A percentile compares a stretch with the other conserved stretches of the same genome.
phyloP scores from a whole-genome alignment of 2,113 vertebrate species.

The Platichthys stellatus region DNA sequence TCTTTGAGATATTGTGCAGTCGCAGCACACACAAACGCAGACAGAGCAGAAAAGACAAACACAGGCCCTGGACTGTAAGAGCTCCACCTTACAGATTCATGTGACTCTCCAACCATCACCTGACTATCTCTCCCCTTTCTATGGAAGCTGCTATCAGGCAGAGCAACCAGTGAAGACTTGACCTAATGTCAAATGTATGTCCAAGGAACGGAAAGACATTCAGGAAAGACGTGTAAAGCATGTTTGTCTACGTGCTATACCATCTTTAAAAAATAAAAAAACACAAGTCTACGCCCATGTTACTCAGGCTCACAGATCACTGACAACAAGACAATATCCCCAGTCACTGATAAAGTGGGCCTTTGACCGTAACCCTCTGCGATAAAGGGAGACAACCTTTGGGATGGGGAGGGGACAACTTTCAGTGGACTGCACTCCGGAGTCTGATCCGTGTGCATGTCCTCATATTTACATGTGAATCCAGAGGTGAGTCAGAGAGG shows the following conservation, averaged over 20 bases:
- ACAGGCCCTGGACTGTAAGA: conserved; percentile 63
- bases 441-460: conserved; percentile 42
- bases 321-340: conserved; percentile 43
- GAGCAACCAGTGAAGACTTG: conserved; percentile 41
- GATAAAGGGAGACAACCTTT: conserved; percentile 68
- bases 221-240: conserved; percentile 8
- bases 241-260: conserved; percentile 27
- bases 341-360: conserved; percentile 49
- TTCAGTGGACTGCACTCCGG: conserved; percentile 6
- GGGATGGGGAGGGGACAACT: conserved; percentile 47
- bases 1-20: conserved; percentile 27
- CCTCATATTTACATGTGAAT: conserved; percentile 67
- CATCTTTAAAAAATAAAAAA: not conserved
- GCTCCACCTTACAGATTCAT: conserved; percentile 77
- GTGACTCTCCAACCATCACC: conserved; percentile 75
- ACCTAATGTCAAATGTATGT: conserved; percentile 59
- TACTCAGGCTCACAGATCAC: conserved; percentile 9
- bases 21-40: conserved; percentile 29
- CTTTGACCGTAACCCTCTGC: conserved; percentile 48
- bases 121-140: conserved; percentile 67
- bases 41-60: conserved; percentile 68
- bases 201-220: conserved; percentile 31
- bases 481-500: conserved; percentile 61
- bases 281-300: conserved; percentile 1
- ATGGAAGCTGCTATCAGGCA: conserved; percentile 54